Percentiles rank a stretch among this genome's conserved stretches.
Conservation (phyloP, 2,113 vertebrate species). For the Toxotes jaculatrix region DNA sequence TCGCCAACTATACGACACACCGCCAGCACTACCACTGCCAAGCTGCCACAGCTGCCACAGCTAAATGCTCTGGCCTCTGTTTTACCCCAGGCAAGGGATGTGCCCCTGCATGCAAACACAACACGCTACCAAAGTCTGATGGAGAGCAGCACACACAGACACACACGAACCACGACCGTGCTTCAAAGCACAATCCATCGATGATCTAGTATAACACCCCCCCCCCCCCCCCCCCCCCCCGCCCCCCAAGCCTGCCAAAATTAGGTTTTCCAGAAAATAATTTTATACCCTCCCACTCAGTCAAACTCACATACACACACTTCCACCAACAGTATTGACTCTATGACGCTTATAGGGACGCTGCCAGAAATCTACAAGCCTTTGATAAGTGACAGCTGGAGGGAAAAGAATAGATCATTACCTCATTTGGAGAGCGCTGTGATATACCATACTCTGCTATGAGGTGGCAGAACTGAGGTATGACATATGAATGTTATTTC, state of each 20-base stretch:
- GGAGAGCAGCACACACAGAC: conserved; percentile 16
- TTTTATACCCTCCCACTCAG: not conserved
- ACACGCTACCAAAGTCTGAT: conserved; percentile 24
- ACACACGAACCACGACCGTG: not conserved
- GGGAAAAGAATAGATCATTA: conserved; percentile 47
- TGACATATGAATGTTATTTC: conserved; percentile 43
- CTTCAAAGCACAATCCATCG: conserved; percentile 27
- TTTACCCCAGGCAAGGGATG: conserved; percentile 46
- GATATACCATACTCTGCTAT: conserved; percentile 12
- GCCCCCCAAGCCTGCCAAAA: conserved; percentile 11
- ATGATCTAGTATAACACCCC: conserved; percentile 10
- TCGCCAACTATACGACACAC: conserved; percentile 39
- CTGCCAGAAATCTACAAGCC: conserved; percentile 26
- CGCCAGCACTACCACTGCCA: conserved; percentile 28
- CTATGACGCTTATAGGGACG: conserved; percentile 22
- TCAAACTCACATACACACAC: not conserved
- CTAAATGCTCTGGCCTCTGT: conserved; percentile 43
- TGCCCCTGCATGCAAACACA: conserved; percentile 46
- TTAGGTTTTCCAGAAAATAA: conserved; percentile 43
- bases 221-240: not conserved
- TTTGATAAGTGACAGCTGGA: conserved; percentile 45
- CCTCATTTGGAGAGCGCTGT: conserved; percentile 19
- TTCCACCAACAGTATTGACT: conserved; percentile 10
- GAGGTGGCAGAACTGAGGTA: conserved; percentile 3
- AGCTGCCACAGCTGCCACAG: conserved; percentile 52